phyloP scores from a whole-genome alignment of 2,797 vertebrate species.

The Premnoplex brunnescens region DNA sequence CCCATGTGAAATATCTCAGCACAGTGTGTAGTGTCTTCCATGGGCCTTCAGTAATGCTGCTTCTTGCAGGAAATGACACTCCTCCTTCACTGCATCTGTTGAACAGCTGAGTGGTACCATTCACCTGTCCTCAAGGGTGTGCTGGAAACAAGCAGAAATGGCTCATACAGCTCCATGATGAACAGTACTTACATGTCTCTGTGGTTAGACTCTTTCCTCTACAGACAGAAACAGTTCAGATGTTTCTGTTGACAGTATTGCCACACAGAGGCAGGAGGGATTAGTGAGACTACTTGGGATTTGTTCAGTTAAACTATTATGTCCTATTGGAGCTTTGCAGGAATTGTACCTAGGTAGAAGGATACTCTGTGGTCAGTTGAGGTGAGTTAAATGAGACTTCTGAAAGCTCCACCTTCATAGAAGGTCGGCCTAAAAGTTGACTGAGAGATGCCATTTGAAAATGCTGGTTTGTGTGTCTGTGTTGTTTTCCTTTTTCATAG shows the following conservation, averaged over 20 bases:
- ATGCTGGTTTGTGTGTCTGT: neutral
- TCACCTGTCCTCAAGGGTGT: neutral
- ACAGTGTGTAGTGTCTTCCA: neutral
- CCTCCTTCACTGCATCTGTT: neutral
- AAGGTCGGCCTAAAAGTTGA: neutral
- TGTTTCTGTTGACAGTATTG: neutral
- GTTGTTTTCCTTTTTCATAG: neutral
- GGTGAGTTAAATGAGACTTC: neutral
- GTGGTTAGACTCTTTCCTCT: neutral
- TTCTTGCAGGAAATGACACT: accelerated
- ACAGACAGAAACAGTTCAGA: neutral
- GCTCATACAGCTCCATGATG: neutral
- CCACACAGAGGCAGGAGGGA: neutral
- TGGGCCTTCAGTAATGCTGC: neutral
- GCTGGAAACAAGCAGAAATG: neutral
- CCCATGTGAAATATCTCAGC: neutral
- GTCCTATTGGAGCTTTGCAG: neutral
- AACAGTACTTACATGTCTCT: neutral
- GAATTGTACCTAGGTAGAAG: neutral
- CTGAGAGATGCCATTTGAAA: neutral
- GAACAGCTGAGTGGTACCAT: neutral
- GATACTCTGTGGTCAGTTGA: neutral
- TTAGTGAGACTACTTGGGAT: neutral
- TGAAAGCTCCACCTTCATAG: neutral
- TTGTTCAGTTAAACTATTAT: neutral